These are phyloP conservation scores for Oreortyx pictus DNA, from an alignment of 2,797 vertebrate species.

Conservation along the genomic window DNA sequence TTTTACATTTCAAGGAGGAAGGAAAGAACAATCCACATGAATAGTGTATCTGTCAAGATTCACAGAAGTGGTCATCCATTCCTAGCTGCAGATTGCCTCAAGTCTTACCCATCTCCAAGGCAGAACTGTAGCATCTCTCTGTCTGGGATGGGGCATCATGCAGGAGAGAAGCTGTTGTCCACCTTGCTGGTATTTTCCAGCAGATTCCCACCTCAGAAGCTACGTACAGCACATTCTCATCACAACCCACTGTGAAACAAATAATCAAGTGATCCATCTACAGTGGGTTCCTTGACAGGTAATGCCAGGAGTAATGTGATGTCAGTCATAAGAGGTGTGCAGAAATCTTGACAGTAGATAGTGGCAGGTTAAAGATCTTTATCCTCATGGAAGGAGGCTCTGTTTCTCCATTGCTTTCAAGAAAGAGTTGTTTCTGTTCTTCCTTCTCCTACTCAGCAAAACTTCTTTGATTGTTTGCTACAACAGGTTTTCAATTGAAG, in stretches of 20 bases:
- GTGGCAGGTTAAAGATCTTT: not conserved
- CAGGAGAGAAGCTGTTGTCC: not conserved
- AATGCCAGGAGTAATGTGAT: not conserved
- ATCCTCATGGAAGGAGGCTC: not conserved
- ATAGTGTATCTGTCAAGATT: not conserved
- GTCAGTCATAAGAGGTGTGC: not conserved
- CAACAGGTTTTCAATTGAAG: conserved; percentile 41
- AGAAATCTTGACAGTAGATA: not conserved
- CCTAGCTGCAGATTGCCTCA: not conserved
- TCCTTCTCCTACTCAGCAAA: not conserved
- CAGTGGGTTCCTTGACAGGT: not conserved
- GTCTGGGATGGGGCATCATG: not conserved
- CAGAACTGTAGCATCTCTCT: not conserved
- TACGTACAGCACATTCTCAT: not conserved
- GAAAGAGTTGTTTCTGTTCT: conserved; percentile 5
- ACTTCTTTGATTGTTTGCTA: conserved; percentile 31
- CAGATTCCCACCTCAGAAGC: not conserved
- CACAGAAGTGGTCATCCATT: not conserved
- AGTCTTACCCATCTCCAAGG: not conserved
- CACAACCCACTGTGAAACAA: not conserved
- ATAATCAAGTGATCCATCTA: not conserved
- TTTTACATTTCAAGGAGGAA: not conserved
- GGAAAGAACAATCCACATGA: not conserved
- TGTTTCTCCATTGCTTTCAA: not conserved
- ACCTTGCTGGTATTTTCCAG: not conserved